A percentile compares a stretch with the other conserved stretches of the same genome.
phyloP scores from a whole-genome alignment of 2,797 vertebrate species.

The Somateria mollissima region DNA sequence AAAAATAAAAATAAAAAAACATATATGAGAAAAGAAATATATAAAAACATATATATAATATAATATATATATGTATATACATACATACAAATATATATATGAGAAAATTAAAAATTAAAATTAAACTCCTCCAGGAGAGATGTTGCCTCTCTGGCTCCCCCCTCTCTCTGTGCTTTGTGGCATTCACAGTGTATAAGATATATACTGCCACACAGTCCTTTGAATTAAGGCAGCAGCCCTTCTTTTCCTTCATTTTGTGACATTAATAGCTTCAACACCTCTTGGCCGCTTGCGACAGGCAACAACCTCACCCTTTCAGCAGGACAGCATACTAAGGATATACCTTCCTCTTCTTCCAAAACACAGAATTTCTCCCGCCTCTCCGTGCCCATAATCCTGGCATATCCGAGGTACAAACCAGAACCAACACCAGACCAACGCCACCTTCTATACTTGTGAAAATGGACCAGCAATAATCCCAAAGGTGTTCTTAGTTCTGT shows the following conservation, averaged over 20 bases:
- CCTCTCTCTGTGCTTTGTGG: not conserved
- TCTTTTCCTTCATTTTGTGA: not conserved
- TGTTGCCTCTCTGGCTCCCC: not conserved
- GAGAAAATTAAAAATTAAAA: not conserved
- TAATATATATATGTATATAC: no score
- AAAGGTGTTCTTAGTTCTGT: not conserved
- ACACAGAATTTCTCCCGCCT: not conserved
- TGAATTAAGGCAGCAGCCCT: not conserved
- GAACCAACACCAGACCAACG: not conserved
- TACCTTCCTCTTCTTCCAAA: not conserved
- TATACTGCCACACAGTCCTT: not conserved
- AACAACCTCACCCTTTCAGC: not conserved
- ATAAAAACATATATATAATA: no score
- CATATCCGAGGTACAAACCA: not conserved
- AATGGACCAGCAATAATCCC: not conserved
- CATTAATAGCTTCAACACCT: not conserved
- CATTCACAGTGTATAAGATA: not conserved
- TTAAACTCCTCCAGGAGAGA: not conserved
- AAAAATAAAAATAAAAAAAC: no score
- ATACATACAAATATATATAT: no score
- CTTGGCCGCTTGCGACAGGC: not conserved
- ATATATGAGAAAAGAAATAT: no score
- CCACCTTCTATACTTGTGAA: not conserved
- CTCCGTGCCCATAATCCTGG: not conserved
- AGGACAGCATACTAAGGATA: not conserved